phyloP scores from a whole-genome alignment of 1,140 invertebrate genomes.

The Macrobrachium rosenbergii region DNA sequence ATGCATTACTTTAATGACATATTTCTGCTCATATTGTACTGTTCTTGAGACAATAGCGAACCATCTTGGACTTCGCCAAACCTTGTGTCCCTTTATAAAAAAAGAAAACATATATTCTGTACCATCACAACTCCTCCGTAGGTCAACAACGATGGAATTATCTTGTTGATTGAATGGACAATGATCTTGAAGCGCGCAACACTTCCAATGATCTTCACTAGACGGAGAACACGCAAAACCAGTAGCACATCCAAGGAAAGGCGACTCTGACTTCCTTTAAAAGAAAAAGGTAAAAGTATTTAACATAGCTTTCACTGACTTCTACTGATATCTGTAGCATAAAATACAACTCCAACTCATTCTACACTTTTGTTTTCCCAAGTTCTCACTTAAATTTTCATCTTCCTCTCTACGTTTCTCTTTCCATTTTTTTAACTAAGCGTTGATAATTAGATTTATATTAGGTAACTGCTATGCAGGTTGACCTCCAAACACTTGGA shows the following conservation, averaged over 20 bases:
- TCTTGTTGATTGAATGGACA: conserved; percentile 72
- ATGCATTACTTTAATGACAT: no score
- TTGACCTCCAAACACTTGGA: no score
- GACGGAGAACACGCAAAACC: conserved; percentile 72
- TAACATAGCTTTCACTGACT: not conserved
- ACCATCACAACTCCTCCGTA: conserved; percentile 74
- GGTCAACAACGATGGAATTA: conserved; percentile 73
- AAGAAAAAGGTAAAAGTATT: not conserved
- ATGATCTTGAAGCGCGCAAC: conserved; percentile 73
- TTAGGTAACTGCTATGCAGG: no score
- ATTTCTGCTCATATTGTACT: not conserved
- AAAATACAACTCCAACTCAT: no score
- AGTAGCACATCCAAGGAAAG: conserved; percentile 72
- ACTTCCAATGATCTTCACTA: conserved; percentile 73
- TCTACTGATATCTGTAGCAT: not conserved
- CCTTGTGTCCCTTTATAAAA: not conserved
- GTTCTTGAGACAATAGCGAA: not conserved
- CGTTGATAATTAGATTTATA: not conserved
- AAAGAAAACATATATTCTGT: conserved; percentile 60
- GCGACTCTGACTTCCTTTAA: conserved; percentile 69
- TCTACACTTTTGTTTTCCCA: not conserved
- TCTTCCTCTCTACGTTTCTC: not conserved
- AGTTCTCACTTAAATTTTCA: not conserved
- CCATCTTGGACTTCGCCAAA: not conserved
- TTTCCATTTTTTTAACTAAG: not conserved